Percentiles rank a stretch among this genome's conserved stretches.
These are phyloP conservation scores for Tetrao urogallus DNA, from an alignment of 2,113 vertebrate species.

Conservation along the genomic window DNA sequence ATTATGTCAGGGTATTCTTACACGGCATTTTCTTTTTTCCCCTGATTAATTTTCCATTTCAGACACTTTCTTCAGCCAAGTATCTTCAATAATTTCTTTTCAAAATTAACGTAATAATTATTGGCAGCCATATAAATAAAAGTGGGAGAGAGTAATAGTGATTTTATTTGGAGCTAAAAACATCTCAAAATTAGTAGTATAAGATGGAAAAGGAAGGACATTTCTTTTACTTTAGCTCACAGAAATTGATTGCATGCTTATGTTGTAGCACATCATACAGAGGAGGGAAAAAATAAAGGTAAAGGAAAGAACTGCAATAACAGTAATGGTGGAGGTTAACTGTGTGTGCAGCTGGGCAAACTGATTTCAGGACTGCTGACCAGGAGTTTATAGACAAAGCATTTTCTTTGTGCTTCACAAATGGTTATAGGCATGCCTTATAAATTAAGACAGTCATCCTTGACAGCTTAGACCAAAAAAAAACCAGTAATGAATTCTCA, in stretches of 20 bases:
- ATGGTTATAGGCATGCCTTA: background rate
- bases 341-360: background rate
- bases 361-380: background rate
- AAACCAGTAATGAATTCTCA: background rate
- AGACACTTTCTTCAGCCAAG: background rate
- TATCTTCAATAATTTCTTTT: background rate
- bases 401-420: background rate
- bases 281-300: background rate
- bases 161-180: background rate
- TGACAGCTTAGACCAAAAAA: background rate
- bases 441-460: background rate
- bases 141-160: background rate
- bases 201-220: background rate
- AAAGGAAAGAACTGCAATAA: background rate
- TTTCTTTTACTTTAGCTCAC: background rate
- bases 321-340: background rate
- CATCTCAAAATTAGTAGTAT: background rate
- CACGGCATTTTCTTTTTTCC: background rate
- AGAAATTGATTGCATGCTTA: background rate
- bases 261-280: background rate
- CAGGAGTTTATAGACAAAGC: background rate
- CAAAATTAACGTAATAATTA: background rate
- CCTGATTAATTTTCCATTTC: background rate
- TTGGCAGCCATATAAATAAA: background rate
- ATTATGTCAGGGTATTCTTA: background rate